Evolutionary conservation across 2,113 vertebrate species (phyloP).

Genomic region (Hylia prasina): DNA sequence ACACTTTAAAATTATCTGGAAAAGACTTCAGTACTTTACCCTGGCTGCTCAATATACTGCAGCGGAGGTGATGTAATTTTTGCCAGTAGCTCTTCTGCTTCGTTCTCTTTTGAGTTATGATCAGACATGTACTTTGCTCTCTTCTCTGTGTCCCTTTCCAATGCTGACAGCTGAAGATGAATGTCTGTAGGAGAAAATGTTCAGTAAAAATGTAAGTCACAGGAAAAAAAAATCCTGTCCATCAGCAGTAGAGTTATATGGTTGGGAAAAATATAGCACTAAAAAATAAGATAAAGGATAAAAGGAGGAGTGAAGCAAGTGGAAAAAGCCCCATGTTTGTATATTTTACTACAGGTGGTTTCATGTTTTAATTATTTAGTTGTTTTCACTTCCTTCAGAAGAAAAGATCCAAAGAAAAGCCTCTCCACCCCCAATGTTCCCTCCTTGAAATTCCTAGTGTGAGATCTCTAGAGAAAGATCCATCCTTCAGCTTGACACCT

Average conservation of each 20-base stretch:
- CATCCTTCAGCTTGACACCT: background rate
- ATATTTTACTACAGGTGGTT: background rate
- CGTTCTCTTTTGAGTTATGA: background rate
- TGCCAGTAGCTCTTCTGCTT: background rate
- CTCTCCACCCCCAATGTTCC: background rate
- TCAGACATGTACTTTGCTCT: background rate
- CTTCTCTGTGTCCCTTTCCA: background rate
- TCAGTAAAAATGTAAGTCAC: background rate
- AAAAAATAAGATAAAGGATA: background rate
- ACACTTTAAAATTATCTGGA: background rate
- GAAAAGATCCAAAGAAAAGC: background rate
- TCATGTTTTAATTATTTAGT: background rate
- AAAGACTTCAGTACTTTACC: background rate
- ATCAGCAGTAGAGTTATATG: background rate
- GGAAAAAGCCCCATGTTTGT: background rate
- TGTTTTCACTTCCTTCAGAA: background rate
- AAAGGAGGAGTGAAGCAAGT: background rate
- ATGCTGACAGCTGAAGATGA: background rate
- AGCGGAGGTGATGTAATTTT: background rate
- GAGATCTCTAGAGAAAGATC: background rate
- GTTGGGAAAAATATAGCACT: background rate
- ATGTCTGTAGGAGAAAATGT: background rate
- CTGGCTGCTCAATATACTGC: background rate
- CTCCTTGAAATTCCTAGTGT: background rate
- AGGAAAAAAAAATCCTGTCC: background rate